Evolutionary conservation across 2,113 vertebrate genomes (phyloP), one percentile per base, ranked within the genome.

Genomic region (Baryphthengus martii): DNA sequence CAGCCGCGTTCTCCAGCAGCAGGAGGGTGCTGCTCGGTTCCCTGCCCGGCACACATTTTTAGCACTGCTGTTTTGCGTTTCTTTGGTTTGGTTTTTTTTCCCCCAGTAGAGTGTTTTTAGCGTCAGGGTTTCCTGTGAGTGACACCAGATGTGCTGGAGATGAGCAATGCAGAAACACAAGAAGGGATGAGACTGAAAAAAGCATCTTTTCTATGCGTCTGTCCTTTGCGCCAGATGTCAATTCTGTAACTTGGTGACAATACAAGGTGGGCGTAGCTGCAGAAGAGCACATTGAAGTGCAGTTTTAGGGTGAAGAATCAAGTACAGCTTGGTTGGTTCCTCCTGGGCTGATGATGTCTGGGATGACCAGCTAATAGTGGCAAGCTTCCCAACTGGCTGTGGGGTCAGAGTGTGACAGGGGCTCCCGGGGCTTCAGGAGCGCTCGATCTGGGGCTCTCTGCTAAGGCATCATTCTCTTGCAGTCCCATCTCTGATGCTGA

Each of bases 71-170:
- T 18, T 89, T 66, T 2, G 1, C 47, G 21, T 80, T 87, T 20
- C 37, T 63, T 89, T 84, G 49, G 12, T 14, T 80, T 76, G 50
- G 63, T 14, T 62, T 44, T 65, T 47, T 44, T 26, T 9, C 14
- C 4, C 65, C 31, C 65, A 28, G 20, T 31, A 10, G 35, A 11
- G 47, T 81, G 35, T 70, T 91, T 89, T 40, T 78, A 1, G 61
- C 1, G 1, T 95, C 74, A 58, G 58, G 7, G n/a, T 93, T 96
- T 96, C 89, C 91, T 83, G 74, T 91, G 92, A 65, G 81, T 91
- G 77, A 61, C 42, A 59, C 29, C 42, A 92, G 77, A 90, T 81
- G 66, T 79, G 73, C 73, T 89, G 53, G 74, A 85, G 71, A 66
- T 0, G 0, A 90, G 53, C 49, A 78, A 3, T 5, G 7, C 40